Evolutionary conservation across 2,888 invertebrate genomes (phyloP), one percentile per base, ranked within the genome.

Genomic region (Drosophila pegasa): DNA sequence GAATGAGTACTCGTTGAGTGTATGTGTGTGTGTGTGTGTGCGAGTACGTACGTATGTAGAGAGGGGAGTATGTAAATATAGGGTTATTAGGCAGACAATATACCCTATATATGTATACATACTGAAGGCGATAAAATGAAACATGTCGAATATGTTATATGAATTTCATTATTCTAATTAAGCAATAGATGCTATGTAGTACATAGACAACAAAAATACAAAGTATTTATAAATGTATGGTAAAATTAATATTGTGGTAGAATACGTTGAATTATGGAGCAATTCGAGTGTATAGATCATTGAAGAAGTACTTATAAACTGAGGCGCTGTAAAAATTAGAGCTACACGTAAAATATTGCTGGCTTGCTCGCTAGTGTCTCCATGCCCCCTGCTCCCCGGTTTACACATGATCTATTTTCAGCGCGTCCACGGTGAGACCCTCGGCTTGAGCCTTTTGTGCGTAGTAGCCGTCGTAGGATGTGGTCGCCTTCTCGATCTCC

Each of bases 381-480:
- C 22, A 29, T 47, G 22, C 41, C 43, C 20, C 22, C 43, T 35
- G 40, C 27, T 40, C 31, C 37, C 25, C 12, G 40, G 14, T 59
- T 51, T 85, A 85, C 48, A 85, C 84, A 60, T 85, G 84, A 60
- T 85, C 89, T 16, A 84, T 87, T 67, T 88, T 88, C 8, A 89
- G 65, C n/a, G 83, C 66, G 41, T 85, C 89, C 20, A 85, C 43
- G 50, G 55, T 75, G 70, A 86, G 50, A 57, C 88, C 85, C 35
- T 87, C 86, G 12, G 89, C 88, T 43, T 80, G 87, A 47, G 89
- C 86, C 64, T 86, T 86, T 54, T 85, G 86, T 35, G 77, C 78
- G 47, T 82, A 86, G 65, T 86, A 89, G 16, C 89, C 89, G 40
- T 86, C 86, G 55, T 89, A 86, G 35, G 86, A 88, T 47, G 78